These are phyloP conservation scores for Nephrotoma appendiculata DNA, from an alignment of 2,888 invertebrate genomes.

Conservation along the genomic window DNA sequence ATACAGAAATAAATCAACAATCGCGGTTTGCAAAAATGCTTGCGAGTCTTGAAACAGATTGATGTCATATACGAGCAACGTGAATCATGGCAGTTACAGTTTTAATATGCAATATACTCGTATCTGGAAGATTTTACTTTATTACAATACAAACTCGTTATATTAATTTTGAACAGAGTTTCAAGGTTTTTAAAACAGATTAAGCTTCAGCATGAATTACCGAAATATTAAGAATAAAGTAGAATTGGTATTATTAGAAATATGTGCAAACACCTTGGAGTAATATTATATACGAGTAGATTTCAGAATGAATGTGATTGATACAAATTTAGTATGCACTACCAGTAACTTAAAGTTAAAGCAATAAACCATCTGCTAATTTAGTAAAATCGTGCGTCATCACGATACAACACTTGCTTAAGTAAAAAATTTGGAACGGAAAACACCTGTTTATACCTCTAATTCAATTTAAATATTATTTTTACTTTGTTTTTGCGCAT, in stretches of 20 bases:
- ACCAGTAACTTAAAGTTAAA: background rate
- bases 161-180: background rate
- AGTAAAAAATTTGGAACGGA: background rate
- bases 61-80: background rate
- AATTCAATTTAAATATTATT: background rate
- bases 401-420: background rate
- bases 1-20: background rate
- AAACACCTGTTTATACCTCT: background rate
- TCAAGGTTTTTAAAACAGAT: background rate
- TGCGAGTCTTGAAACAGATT: background rate
- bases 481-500: background rate
- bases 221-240: background rate
- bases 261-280: no score
- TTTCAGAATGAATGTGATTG: no score
- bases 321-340: background rate
- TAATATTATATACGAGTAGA: no score
- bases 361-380: background rate
- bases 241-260: background rate
- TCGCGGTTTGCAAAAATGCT: background rate
- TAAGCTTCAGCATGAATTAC: background rate
- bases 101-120: background rate
- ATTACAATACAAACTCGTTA: background rate
- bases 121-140: background rate
- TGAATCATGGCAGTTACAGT: background rate
- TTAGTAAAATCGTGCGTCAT: background rate